Evolutionary conservation across 2,797 vertebrate genomes (phyloP).

Genomic region (Alcedo quadribrachys): DNA sequence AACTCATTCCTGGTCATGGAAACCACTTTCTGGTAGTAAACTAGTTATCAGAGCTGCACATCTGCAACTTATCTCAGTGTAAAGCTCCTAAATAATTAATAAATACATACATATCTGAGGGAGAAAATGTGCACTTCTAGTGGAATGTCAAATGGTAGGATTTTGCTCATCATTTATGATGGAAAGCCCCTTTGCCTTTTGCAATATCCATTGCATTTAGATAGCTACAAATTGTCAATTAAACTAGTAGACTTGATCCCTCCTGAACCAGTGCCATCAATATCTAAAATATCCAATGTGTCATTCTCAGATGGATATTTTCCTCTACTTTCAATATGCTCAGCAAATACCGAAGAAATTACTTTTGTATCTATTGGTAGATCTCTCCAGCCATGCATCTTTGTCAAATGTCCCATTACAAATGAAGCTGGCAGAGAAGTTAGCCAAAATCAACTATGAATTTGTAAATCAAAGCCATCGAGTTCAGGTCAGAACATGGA

Average conservation of each 20-base stretch:
- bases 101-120: neutral
- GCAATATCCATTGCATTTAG: neutral
- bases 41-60: neutral
- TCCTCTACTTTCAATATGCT: neutral
- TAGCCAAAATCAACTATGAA: neutral
- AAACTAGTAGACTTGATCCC: neutral
- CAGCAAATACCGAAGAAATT: neutral
- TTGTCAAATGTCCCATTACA: neutral
- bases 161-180: neutral
- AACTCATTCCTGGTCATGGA: neutral
- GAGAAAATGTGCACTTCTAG: neutral
- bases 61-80: neutral
- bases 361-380: neutral
- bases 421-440: neutral
- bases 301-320: neutral
- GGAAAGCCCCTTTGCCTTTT: neutral
- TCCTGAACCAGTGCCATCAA: neutral
- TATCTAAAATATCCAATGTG: neutral
- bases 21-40: neutral
- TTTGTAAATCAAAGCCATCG: neutral
- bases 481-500: neutral
- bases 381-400: neutral
- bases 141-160: neutral
- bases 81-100: neutral
- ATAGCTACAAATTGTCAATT: neutral